Conservation (phyloP, 2,797 vertebrate genomes). For the Fratercula arctica region DNA sequence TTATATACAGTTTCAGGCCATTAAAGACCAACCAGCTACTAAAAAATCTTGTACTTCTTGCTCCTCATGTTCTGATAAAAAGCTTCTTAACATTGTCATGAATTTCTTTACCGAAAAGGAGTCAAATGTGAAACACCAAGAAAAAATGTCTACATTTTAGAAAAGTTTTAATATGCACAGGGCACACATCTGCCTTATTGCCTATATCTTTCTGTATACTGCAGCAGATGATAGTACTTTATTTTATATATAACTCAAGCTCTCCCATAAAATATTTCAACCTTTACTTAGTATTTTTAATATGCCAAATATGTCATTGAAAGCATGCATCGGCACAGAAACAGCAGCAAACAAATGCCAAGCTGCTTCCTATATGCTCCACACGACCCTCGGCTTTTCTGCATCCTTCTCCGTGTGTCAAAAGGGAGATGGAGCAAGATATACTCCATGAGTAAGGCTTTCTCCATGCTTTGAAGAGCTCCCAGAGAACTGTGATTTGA, state of each 20-base stretch:
- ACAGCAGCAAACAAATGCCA: not conserved
- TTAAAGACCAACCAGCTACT: not conserved
- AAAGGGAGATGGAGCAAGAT: not conserved
- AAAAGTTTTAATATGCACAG: not conserved
- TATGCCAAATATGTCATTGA: not conserved
- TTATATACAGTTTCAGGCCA: not conserved
- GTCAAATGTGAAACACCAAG: not conserved
- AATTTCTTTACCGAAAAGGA: not conserved
- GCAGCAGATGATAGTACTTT: not conserved
- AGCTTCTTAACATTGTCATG: not conserved
- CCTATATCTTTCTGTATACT: not conserved
- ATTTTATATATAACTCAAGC: not conserved
- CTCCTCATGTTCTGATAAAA: not conserved
- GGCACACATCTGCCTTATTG: not conserved
- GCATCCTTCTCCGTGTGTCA: not conserved
- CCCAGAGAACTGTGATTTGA: not conserved
- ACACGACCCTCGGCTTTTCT: fast-evolving
- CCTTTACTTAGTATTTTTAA: not conserved
- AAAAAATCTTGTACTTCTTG: not conserved
- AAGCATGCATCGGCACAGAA: not conserved
- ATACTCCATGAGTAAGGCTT: not conserved
- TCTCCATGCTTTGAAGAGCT: not conserved
- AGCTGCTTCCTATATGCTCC: fast-evolving
- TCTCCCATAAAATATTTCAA: not conserved
- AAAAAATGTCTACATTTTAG: not conserved